Evolutionary conservation across 1,140 invertebrate species (phyloP), one percentile per base, ranked within the genome.

Genomic region (Lucilia sericata): DNA sequence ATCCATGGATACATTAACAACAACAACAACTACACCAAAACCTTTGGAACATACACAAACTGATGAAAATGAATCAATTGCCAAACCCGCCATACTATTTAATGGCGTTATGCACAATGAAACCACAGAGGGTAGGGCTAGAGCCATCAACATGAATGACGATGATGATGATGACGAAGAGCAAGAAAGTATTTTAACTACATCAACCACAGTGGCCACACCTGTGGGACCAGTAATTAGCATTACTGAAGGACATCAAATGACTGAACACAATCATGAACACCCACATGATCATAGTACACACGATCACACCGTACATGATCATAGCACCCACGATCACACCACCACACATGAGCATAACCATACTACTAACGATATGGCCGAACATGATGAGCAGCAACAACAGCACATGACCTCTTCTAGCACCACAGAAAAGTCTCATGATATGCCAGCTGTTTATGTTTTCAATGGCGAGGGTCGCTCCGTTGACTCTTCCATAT

Each of bases 181-280:
- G 3, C 25, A 30, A 30, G 30, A n/a, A 36, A 30, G 81, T n/a
- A 85, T 74, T 82, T 49, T 84, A 30, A 84, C 83, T 42, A 86
- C 87, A 49, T 87, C 88, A 47, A 87, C 87, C 51, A 84, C 86
- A 84, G 84, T 84, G 65, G 84, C 86, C 36, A 84, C 83, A 76
- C 81, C 83, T 74, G 84, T 81, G 42, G 84, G 55, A 74, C 84
- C 74, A 30, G 49, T 87, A 86, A 87, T 90, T 85, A 88, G 86
- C 85, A 88, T 90, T 85, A 85, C 89, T 85, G 89, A 90, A 89
- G 88, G 88, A 88, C 86, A 88, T 83, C 87, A 88, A 81, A 75
- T 84, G 82, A 82, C 34, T 78, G 65, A 83, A 25, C 65, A 82
- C 47, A 12, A 55, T 12, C 21, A 55, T 34, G 55, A 65, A 21